Conservation (phyloP, 2,888 invertebrate genomes). For the Cephus sareptanus region DNA sequence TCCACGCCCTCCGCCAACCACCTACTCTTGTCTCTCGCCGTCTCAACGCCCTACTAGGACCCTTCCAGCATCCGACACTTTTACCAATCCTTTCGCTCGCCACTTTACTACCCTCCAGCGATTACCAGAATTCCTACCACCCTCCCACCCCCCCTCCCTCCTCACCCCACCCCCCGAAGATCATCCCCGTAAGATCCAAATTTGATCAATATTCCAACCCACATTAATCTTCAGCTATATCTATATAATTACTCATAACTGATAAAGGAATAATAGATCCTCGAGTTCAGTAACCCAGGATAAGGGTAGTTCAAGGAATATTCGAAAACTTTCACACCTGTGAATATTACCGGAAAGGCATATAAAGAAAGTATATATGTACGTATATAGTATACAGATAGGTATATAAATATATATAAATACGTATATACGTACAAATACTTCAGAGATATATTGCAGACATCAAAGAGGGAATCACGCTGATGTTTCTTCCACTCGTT, state of each 20-base stretch:
- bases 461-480: not conserved
- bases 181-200: not conserved
- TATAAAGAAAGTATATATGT: not conserved
- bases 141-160: too few species aligned
- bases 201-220: not conserved
- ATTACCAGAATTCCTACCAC: not conserved
- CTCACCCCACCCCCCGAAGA: not conserved
- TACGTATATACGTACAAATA: too few species aligned
- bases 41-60: not conserved
- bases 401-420: not conserved
- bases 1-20: constrained; percentile 22
- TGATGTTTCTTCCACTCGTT: not conserved
- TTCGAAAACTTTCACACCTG: not conserved
- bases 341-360: not conserved
- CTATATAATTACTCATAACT: not conserved
- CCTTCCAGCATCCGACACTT: not conserved
- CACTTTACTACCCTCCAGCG: not conserved
- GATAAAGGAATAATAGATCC: not conserved
- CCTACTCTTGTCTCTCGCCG: constrained; percentile 6
- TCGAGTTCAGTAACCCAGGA: not conserved
- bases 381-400: not conserved
- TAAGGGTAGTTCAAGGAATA: not conserved
- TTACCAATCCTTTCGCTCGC: not conserved
- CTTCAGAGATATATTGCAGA: not conserved
- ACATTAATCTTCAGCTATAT: not conserved